phyloP scores from a whole-genome alignment of 1,140 invertebrate genomes.

The Hylaeus volcanicus region DNA sequence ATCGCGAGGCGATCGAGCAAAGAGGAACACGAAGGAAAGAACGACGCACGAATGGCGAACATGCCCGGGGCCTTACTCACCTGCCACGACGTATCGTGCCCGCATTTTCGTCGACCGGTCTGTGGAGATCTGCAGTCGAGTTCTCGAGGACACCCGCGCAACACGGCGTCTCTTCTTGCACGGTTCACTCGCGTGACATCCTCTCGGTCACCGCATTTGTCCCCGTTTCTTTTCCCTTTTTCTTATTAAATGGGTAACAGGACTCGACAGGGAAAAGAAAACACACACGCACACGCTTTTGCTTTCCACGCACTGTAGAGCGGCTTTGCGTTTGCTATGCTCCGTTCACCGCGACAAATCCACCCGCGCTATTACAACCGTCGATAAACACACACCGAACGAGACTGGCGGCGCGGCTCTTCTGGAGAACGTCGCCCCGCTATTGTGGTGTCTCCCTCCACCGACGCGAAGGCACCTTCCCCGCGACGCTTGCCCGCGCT shows the following conservation, averaged over 20 bases:
- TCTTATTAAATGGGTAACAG: too few relatives aligned
- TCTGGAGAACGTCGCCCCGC: slow-evolving; percentile 51
- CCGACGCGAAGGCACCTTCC: neutral
- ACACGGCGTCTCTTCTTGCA: slow-evolving; percentile 35
- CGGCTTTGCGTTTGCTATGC: slow-evolving; percentile 9
- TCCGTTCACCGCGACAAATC: slow-evolving; percentile 42
- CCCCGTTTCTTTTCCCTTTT: neutral
- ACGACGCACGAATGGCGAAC: slow-evolving; percentile 46
- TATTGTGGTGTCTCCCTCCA: slow-evolving; percentile 41
- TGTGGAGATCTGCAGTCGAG: slow-evolving; percentile 36
- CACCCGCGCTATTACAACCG: slow-evolving; percentile 43
- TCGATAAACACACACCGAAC: slow-evolving; percentile 56
- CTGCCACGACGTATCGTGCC: slow-evolving; percentile 66
- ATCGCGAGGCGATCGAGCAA: slow-evolving; percentile 7
- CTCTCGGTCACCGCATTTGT: slow-evolving; percentile 26
- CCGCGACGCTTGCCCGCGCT: neutral
- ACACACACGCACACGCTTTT: slow-evolving; percentile 21
- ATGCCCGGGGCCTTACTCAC: slow-evolving; percentile 58
- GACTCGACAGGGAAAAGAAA: neutral
- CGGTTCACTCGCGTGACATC: slow-evolving; percentile 56
- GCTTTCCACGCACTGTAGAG: slow-evolving; percentile 35
- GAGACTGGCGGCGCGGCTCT: slow-evolving; percentile 54
- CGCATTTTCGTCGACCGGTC: slow-evolving; percentile 62
- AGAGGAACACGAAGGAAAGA: slow-evolving; percentile 14
- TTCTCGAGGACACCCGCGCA: slow-evolving; percentile 40